These are phyloP conservation scores for Orchestia grillus DNA, from an alignment of 1,140 invertebrate species.

Conservation along the genomic window DNA sequence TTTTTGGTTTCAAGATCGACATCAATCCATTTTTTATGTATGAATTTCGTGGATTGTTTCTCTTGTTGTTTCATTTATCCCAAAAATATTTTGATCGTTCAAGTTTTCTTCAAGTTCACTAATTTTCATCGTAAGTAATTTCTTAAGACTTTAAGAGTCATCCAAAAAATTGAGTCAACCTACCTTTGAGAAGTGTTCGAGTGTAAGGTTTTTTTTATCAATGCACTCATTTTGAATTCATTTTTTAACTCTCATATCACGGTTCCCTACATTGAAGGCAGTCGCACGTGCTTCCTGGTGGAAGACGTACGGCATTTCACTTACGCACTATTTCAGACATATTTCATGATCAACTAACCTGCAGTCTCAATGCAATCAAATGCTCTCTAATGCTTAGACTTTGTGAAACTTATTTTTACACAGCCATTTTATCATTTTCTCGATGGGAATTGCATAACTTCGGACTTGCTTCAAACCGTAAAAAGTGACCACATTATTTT, in stretches of 20 bases:
- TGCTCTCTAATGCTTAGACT: neutral
- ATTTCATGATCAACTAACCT: neutral
- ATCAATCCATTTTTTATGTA: neutral
- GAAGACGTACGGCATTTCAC: neutral
- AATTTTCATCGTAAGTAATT: too few relatives aligned
- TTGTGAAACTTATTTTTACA: neutral
- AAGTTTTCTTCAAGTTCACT: too few relatives aligned
- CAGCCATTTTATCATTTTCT: neutral
- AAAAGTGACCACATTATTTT: neutral
- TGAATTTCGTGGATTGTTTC: neutral
- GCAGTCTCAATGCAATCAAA: neutral
- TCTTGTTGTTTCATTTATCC: neutral
- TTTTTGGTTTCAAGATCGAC: neutral
- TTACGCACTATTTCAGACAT: neutral
- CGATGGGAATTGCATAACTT: neutral
- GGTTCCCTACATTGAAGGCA: neutral
- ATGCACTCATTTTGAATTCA: neutral
- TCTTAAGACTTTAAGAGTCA: neutral
- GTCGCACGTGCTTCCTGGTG: neutral
- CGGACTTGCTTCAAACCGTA: neutral
- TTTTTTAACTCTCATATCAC: neutral
- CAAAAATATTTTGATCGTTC: neutral
- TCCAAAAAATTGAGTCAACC: neutral
- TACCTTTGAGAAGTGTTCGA: neutral
- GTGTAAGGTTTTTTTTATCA: neutral